Evolutionary conservation across 2,113 vertebrate species (phyloP).

Genomic region (Aspiorhynchus laticeps): DNA sequence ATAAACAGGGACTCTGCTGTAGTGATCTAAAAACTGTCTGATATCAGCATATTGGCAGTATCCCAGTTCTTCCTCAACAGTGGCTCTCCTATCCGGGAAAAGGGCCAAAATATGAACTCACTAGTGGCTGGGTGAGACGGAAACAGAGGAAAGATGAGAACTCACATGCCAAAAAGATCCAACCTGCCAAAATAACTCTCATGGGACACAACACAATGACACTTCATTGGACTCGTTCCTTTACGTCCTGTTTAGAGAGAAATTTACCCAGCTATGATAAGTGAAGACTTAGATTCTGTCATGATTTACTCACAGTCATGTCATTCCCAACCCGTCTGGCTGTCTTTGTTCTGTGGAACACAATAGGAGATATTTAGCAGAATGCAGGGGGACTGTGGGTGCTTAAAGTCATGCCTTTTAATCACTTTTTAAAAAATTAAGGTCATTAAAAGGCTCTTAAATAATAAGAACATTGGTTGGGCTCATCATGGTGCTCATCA

Average conservation of each 20-base stretch:
- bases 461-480: neutral
- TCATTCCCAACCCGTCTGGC: neutral
- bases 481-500: neutral
- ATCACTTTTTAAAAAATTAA: neutral
- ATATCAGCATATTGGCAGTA: constrained; percentile 66
- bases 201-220: constrained; percentile 66
- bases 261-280: constrained; percentile 13
- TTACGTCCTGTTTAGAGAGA: constrained; percentile 56
- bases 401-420: neutral
- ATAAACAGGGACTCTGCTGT: constrained; percentile 55
- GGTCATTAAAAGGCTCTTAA: neutral
- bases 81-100: constrained; percentile 68
- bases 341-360: neutral
- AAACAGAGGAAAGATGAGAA: constrained; percentile 58
- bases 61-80: constrained; percentile 62
- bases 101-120: constrained; percentile 69
- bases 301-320: neutral
- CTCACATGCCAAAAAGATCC: constrained; percentile 56
- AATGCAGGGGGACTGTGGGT: neutral
- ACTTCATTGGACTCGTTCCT: constrained; percentile 54
- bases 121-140: constrained; percentile 60
- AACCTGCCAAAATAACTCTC: constrained; percentile 63
- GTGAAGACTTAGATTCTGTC: neutral
- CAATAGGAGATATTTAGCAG: neutral
- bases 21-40: constrained; percentile 66